phyloP scores from a whole-genome alignment of 2,888 invertebrate species.

The Craniophora ligustri region DNA sequence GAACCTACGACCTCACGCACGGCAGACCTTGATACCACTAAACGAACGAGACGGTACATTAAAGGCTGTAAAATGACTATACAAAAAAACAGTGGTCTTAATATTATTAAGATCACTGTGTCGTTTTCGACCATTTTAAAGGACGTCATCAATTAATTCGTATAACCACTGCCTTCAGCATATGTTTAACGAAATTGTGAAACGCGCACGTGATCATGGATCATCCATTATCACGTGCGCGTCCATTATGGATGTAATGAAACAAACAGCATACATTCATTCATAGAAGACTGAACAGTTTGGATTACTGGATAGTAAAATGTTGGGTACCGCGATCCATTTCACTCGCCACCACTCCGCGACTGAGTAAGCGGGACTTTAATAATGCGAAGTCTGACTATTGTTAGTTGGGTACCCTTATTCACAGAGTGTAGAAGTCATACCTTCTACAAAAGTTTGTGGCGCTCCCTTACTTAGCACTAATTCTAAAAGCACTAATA shows the following conservation, averaged over 20 bases:
- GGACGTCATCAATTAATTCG: too few species aligned
- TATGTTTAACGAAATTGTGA: constrained; percentile 13
- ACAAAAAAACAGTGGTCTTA: too few species aligned
- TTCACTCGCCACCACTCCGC: constrained; percentile 49
- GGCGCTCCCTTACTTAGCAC: background rate
- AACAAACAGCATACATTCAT: constrained; percentile 21
- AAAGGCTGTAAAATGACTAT: too few species aligned
- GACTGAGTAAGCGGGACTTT: constrained; percentile 37
- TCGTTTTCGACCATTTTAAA: too few species aligned
- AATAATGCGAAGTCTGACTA: constrained; percentile 36
- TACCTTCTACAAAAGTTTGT: constrained; percentile 4
- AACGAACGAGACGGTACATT: too few species aligned
- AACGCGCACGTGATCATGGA: constrained; percentile 16
- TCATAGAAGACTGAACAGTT: constrained; percentile 25
- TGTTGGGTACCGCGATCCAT: constrained; percentile 30
- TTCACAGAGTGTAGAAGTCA: constrained; percentile 44
- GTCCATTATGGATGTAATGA: too few species aligned
- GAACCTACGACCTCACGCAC: too few species aligned
- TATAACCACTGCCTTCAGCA: too few species aligned
- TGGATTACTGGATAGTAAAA: constrained; percentile 23
- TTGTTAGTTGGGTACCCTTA: constrained; percentile 53
- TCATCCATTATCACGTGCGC: too few species aligned
- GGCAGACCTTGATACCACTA: too few species aligned
- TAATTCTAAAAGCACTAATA: background rate
- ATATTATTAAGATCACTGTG: too few species aligned